Evolutionary conservation across 2,888 invertebrate species (phyloP).

Genomic region (Pyrrhia umbra): DNA sequence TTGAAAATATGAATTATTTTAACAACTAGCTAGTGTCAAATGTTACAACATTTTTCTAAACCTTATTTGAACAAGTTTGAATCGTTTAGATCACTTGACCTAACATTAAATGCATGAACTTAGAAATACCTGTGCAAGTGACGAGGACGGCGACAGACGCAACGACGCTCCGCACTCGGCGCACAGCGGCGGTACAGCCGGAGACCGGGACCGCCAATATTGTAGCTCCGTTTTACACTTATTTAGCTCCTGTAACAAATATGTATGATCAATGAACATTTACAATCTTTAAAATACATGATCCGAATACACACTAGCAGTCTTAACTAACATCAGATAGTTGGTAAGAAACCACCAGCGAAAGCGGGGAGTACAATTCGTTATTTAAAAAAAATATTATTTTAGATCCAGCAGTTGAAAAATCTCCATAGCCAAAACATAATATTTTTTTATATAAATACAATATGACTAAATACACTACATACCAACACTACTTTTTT

Average conservation of each 20-base stretch:
- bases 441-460: not conserved
- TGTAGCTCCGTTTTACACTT: slow-evolving; percentile 97
- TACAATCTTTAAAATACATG: not conserved
- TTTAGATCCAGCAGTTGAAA: too few relatives aligned
- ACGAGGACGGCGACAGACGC: slow-evolving; percentile 76
- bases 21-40: too few relatives aligned
- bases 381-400: too few relatives aligned
- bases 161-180: slow-evolving; percentile 92
- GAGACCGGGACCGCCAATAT: slow-evolving; percentile 97
- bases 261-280: not conserved
- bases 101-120: not conserved
- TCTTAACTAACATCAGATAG: not conserved
- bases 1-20: not conserved
- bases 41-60: too few relatives aligned
- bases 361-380: too few relatives aligned
- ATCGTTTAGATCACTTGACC: not conserved
- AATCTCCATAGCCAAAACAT: not conserved
- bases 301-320: not conserved
- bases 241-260: slow-evolving; percentile 93
- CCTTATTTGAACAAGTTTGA: too few relatives aligned
- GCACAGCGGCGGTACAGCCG: slow-evolving; percentile 93
- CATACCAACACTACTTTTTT: slow-evolving; percentile 46
- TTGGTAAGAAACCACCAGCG: not conserved
- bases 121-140: slow-evolving; percentile 75
- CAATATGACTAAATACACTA: slow-evolving; percentile 33